Evolutionary conservation across 30 jellyfish, hydroid and myxozoan genomes (phyloP), one percentile per base, ranked within the genome.

Genomic region (Nemopilema nomurai): DNA sequence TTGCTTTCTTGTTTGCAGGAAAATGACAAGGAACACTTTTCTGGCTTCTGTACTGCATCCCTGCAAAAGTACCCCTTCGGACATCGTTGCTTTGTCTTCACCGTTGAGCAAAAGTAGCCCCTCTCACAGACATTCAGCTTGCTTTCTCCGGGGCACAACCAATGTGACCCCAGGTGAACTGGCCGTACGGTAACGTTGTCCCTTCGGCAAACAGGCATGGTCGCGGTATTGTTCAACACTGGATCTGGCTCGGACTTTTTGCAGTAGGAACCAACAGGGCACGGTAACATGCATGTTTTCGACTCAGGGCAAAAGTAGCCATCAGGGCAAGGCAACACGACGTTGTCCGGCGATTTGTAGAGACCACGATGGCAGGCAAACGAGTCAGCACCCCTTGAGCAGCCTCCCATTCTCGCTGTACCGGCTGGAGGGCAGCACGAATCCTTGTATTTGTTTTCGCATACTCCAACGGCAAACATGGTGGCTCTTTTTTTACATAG

Each of bases 61-160:
- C 82, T 71, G 82, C 82, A 71, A 19, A 71, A 71, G 82, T 76
- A 22, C 23, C 75, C 86, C 16, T 18, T 16, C 1, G 86, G 86
- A 22, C 86, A 76, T 25, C 16, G 8, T n/a, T 51, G 18, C 22
- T 25, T 33, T 21, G 51, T 28, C 25, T 17, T 16, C 13, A 49
- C 49, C 8, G 51, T 76, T 51, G 86, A 71, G 49, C 86, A 76
- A 51, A 9, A 76, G 57, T 51, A 23, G n/a, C 86, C 86, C 6
- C 17, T 25, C 4, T 20, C 67, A 76, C 86, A 76, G 19, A 51
- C 25, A 8, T 26, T 49, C 7, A 16, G 75, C 3, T 1, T 1
- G 16, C 49, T 30, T 26, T 23, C 41, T n/a, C 86, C 86, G 31
- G 86, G 86, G 22, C 86, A 76, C 41, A 23, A 16, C 62, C 52